Conservation (phyloP, 2,797 vertebrate species). For the Denticeps clupeoides region DNA sequence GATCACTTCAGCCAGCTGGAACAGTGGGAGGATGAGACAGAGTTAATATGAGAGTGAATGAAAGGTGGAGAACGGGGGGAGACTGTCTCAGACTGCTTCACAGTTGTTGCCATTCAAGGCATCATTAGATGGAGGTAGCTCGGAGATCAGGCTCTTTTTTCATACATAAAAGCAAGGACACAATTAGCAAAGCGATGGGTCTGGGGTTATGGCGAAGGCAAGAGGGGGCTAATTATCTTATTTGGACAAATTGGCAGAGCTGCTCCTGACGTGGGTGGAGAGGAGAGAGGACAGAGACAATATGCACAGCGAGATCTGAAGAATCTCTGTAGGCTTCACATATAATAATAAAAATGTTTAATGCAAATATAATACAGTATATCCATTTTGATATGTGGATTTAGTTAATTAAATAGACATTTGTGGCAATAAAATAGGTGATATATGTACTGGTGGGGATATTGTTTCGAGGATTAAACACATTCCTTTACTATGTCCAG, state of each 20-base stretch:
- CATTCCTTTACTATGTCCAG: too few relatives aligned
- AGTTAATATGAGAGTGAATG: constrained; percentile 10
- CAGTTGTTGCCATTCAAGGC: constrained; percentile 24
- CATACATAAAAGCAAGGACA: constrained; percentile 22
- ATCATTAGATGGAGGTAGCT: constrained; percentile 18
- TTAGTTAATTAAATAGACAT: too few relatives aligned
- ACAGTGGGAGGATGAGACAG: constrained; percentile 16
- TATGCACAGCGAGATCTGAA: constrained; percentile 1
- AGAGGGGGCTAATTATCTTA: constrained; percentile 29
- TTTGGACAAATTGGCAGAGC: constrained; percentile 37
- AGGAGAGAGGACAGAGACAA: not conserved
- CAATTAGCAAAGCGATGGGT: constrained; percentile 31
- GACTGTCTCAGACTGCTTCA: constrained; percentile 12
- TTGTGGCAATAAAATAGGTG: too few relatives aligned
- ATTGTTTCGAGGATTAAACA: too few relatives aligned
- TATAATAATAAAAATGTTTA: too few relatives aligned
- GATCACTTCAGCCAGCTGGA: constrained; percentile 19
- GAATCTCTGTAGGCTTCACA: too few relatives aligned
- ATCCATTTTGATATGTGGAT: too few relatives aligned
- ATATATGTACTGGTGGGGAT: too few relatives aligned
- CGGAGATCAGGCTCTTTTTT: constrained; percentile 13
- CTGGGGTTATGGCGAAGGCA: constrained; percentile 27
- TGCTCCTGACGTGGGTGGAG: not conserved
- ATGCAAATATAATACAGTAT: too few relatives aligned
- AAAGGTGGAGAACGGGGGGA: constrained; percentile 12